Evolutionary conservation across 2,797 vertebrate species (phyloP).

Genomic region (Margarornis squamiger): DNA sequence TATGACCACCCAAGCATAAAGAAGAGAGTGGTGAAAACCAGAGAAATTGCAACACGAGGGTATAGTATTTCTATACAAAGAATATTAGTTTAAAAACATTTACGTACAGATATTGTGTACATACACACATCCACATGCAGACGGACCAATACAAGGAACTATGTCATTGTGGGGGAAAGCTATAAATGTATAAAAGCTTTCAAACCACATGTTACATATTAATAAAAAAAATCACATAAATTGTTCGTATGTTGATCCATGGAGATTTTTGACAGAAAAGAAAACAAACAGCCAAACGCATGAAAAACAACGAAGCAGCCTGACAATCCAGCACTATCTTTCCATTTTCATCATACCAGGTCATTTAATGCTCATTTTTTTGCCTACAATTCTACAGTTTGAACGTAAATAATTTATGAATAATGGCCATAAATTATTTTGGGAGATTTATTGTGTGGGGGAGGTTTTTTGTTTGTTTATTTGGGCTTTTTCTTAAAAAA

Average conservation of each 20-base stretch:
- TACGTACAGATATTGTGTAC: background rate
- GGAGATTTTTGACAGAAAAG: slow-evolving; percentile 29
- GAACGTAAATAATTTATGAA: slow-evolving; percentile 29
- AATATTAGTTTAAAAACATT: slow-evolving; percentile 49
- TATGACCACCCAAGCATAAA: slow-evolving; percentile 84
- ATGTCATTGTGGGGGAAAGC: background rate
- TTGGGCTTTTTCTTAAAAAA: background rate
- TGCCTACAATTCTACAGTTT: slow-evolving; percentile 1
- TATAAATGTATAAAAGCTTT: background rate
- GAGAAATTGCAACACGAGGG: slow-evolving; percentile 17
- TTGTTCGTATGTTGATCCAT: slow-evolving; percentile 18
- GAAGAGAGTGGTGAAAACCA: slow-evolving; percentile 64
- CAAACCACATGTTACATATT: slow-evolving; percentile 24
- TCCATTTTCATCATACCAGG: slow-evolving; percentile 18
- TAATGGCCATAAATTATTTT: slow-evolving; percentile 1
- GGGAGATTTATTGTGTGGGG: background rate
- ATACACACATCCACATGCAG: background rate
- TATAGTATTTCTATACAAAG: slow-evolving; percentile 44
- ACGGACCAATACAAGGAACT: background rate
- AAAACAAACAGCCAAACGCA: slow-evolving; percentile 43
- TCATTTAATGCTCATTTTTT: slow-evolving; percentile 42
- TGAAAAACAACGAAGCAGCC: background rate
- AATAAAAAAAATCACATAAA: slow-evolving; percentile 29
- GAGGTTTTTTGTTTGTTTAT: background rate
- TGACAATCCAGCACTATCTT: background rate